Evolutionary conservation across 2,888 invertebrate species (phyloP).

Genomic region (Caradrina kadenii): DNA sequence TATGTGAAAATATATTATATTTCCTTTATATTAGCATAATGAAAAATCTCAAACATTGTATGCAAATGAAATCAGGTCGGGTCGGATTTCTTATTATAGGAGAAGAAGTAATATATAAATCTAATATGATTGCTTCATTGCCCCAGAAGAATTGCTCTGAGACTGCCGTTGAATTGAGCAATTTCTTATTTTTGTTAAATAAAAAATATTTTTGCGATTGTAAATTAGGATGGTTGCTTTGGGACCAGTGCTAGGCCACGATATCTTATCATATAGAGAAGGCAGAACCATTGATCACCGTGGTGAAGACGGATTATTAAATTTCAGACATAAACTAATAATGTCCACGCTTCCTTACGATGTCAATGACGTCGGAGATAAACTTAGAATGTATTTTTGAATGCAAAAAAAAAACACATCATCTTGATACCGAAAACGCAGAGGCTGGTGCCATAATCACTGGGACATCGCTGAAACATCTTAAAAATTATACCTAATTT

Average conservation of each 20-base stretch:
- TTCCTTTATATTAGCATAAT: constrained; percentile 33
- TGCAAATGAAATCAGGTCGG: constrained; percentile 40
- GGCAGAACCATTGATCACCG: no score
- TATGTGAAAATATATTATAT: constrained; percentile 34
- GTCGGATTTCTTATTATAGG: constrained; percentile 22
- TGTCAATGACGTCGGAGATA: no score
- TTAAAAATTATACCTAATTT: no score
- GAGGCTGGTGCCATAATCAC: no score
- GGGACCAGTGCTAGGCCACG: neutral
- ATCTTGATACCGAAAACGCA: no score
- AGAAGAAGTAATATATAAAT: constrained; percentile 25
- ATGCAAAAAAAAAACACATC: no score
- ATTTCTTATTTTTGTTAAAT: neutral
- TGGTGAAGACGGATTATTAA: no score
- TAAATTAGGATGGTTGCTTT: neutral
- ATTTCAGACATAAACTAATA: no score
- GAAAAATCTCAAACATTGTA: constrained; percentile 46
- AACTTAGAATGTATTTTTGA: no score
- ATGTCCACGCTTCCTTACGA: no score
- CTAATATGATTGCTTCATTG: constrained; percentile 25
- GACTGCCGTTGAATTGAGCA: neutral
- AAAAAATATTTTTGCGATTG: neutral
- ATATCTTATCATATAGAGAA: no score
- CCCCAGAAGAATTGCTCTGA: constrained; percentile 8
- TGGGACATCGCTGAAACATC: no score